Percentiles rank a stretch among this genome's conserved stretches.
Evolutionary conservation across 2,113 vertebrate genomes (phyloP).

Genomic region (Poeciliopsis turrubarensis): DNA sequence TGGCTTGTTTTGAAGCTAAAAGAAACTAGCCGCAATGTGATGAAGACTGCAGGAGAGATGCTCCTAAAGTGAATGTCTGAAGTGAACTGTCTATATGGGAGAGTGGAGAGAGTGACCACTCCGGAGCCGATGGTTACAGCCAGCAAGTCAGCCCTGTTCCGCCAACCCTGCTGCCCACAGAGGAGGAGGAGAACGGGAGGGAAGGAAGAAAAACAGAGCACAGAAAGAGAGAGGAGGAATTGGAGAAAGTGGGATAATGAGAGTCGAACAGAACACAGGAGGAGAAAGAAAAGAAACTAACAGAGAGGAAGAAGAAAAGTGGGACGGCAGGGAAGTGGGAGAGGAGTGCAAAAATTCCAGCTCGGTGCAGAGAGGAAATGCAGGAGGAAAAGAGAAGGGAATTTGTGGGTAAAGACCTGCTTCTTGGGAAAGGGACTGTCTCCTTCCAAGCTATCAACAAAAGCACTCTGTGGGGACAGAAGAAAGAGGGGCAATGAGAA

Average conservation of each 20-base stretch:
- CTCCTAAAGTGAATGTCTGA: constrained; percentile 48
- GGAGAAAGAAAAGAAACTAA: not conserved
- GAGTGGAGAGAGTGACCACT: constrained; percentile 45
- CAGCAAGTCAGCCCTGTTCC: constrained; percentile 66
- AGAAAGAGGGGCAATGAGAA: constrained; percentile 79
- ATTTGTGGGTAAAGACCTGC: constrained; percentile 83
- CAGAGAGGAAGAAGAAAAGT: constrained; percentile 4
- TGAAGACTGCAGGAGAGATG: constrained; percentile 53
- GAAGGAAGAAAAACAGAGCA: not conserved
- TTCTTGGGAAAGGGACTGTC: constrained; percentile 87
- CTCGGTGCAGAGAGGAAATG: constrained; percentile 76
- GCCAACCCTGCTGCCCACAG: constrained; percentile 43
- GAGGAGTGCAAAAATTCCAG: constrained; percentile 72
- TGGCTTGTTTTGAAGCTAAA: constrained; percentile 33
- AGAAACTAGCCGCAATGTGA: constrained; percentile 59
- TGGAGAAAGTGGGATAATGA: too few species aligned
- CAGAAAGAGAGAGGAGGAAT: not conserved
- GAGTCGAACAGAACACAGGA: not conserved
- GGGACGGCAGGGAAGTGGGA: constrained; percentile 33
- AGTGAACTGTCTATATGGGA: constrained; percentile 52
- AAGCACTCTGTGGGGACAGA: constrained; percentile 86
- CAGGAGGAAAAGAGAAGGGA: constrained; percentile 64
- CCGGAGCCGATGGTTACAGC: constrained; percentile 61
- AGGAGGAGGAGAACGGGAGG: constrained; percentile 10
- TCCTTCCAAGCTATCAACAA: constrained; percentile 89